Base-by-base conservation (phyloP, 2,888 invertebrate genomes). In the Tachina fera region DNA sequence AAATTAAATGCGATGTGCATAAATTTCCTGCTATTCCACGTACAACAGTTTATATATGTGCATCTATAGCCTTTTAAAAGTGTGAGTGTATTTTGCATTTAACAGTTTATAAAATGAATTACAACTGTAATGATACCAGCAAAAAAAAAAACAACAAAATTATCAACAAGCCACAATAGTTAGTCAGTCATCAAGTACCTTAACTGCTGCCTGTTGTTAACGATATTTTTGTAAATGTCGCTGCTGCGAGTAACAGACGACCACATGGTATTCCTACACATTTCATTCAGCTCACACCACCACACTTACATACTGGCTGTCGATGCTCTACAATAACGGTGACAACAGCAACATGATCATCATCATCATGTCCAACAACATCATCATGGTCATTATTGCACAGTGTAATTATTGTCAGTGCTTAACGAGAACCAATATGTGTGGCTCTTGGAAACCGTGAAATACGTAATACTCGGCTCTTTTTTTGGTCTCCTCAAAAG, bases 341-440 rank as follows among this genome's bases (percentile, higher is more conserved):
- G 65, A 53, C 19, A 63, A 51, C 65, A 77, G 71, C 51, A 71
- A 22, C 68, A 58, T 22, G 49, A 43, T 71, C 31, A 70, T 43
- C 22, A 45, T 22, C 49, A 19, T 9, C 51, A 49, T 31, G 31
- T 31, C 41, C 63, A 58, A 13, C 65, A 39, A 13, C 75, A 80
- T 31, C 67, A 56, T 31, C 71, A 63, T 58, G 58, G 19, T 77
- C 74, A 78, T 74, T 70, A 74, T 78, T 68, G 68, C 41, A 65
- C 49, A 43, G 45, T 70, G 39, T 65, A 75, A 56, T 74, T 61
- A 68, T 67, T 82, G 75, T 60, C 74, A 82, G 67, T 86, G 75
- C 72, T 83, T 79, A 79, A 79, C 67, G 71, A 53, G 75, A 61
- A 76, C 85, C 82, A 78, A 85, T 85, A n/a, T 85, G 79, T 60